These are phyloP conservation scores for Drosophila sucinea DNA, from an alignment of 1,140 invertebrate genomes.

Conservation along the genomic window DNA sequence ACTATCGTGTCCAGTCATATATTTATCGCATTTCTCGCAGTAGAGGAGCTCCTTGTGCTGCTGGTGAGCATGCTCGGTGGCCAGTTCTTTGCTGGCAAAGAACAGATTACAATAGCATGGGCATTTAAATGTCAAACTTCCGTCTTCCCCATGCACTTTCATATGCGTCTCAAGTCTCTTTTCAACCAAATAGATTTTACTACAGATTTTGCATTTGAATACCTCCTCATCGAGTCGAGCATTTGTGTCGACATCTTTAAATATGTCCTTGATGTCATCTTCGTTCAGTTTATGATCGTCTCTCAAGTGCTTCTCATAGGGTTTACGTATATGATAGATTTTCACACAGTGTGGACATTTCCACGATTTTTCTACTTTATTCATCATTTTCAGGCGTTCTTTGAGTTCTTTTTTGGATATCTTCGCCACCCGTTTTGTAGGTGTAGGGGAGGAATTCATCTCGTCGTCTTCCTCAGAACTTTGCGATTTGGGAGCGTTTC, in stretches of 20 bases:
- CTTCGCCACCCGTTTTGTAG: conserved; percentile 65
- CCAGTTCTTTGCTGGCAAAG: conserved; percentile 81
- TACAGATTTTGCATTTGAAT: conserved; percentile 75
- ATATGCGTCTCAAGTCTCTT: conserved; percentile 76
- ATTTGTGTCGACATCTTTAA: conserved; percentile 65
- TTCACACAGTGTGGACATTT: conserved; percentile 78
- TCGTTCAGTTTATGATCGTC: conserved; percentile 70
- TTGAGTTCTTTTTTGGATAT: conserved; percentile 71
- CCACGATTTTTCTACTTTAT: conserved; percentile 75
- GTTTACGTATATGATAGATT: conserved; percentile 79
- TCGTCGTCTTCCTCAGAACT: conserved; percentile 20
- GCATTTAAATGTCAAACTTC: conserved; percentile 77
- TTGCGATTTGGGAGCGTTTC: conserved; percentile 28
- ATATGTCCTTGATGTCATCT: conserved; percentile 65
- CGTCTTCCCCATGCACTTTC: conserved; percentile 72
- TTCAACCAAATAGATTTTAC: conserved; percentile 77
- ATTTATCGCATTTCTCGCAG: conserved; percentile 83
- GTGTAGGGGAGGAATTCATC: conserved; percentile 1
- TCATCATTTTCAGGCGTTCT: conserved; percentile 72
- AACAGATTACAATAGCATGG: conserved; percentile 81
- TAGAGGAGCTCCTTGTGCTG: conserved; percentile 79
- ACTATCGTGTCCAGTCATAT: conserved; percentile 81
- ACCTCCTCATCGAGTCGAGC: conserved; percentile 70
- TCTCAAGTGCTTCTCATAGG: conserved; percentile 78
- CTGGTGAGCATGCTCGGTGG: conserved; percentile 72